Evolutionary conservation across 2,797 vertebrate species (phyloP), one percentile per base, ranked within the genome.

Genomic region (Hylomyscus alleni): DNA sequence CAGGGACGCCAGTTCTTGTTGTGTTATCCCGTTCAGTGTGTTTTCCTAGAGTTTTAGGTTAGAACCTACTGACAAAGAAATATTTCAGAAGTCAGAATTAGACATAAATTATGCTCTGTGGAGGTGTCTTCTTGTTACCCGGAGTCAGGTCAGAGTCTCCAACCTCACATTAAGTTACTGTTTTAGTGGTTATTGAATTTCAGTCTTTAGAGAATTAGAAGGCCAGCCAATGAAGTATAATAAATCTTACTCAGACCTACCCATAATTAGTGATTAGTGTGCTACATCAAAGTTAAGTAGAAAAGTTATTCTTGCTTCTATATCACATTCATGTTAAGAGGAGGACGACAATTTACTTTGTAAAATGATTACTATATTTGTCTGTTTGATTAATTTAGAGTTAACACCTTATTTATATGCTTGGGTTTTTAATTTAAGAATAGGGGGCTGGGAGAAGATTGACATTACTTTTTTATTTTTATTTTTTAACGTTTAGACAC

Each of bases 1-100:
- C 85, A 67, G 89, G 96, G 95, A 97, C 97, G 98, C 95, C 82
- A 20, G 84, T 89, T 96, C 81, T 54, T 96, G 95, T 95, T 20
- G 26, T 97, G n/a, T 96, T 84, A 58, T 93, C 97, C 75, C 82
- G 97, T 60, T 37, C 60, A 96, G 87, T 96, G 81, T 96, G 52
- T 78, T 97, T 97, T 73, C 85, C 87, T 69, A 98, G 40, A 96
- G 58, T 93, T 98, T 98, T 96, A 90, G 84, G 77, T 96, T 97
- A 97, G 91, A 97, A 98, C 96, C 73, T 78, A 75, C 96, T 97
- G 93, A 98, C 94, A 97, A 97, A 97, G 94, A 98, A 98, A 97
- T 96, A 97, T 97, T 97, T 96, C 97, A 97, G 97, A 84, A 98
- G 89, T 91, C 94, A 97, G 86, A 95, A 95, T 98, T 97, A 95